Evolutionary conservation across 2,888 invertebrate species (phyloP), one percentile per base, ranked within the genome.

Genomic region (Ectemnius cavifrons): DNA sequence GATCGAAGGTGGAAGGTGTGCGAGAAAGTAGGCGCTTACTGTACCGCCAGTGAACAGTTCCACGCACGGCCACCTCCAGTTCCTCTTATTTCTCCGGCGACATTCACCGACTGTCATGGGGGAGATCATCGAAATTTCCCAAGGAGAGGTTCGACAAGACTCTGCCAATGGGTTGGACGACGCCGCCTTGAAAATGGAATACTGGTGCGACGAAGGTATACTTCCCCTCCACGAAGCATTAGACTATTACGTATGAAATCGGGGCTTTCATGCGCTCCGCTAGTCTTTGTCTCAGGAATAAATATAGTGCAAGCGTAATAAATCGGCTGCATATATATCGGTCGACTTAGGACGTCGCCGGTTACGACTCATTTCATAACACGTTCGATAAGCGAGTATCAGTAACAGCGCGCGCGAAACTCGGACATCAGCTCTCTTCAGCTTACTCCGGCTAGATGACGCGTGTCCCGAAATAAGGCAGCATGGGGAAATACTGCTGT

Each of bases 121-220:
- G 18, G 77, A 76, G 52, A 76, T 73, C 67, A 67, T 82, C 16
- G 76, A 81, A 62, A 73, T 76, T 57, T 77, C 75, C 47, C 78
- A 67, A 60, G 71, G 71, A 6, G 77, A 81, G 28, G n/a, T 13
- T 23, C 67, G 65, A 18, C 63, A 71, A 67, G 73, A 71, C 52
- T 11, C 66, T 46, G 56, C 37, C 57, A 86, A 88, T 65, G 86
- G 85, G 70, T 89, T 86, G 86, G 85, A 77, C 67, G 87, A 88
- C 79, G 89, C 87, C 18, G 90, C 89, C 88, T 88, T 87, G 45
- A 89, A 88, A 78, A 91, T 90, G 78, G 89, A 90, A 77, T 88
- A 90, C 78, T 91, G 90, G 91, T 84, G 86, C 77, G 90, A 90
- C 62, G 89, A 90, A 90, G 90, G 91, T 91, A 87, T 73, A 66